Evolutionary conservation across 2,797 vertebrate genomes (phyloP), one percentile per base, ranked within the genome.

Genomic region (Leptatherina wallacei): DNA sequence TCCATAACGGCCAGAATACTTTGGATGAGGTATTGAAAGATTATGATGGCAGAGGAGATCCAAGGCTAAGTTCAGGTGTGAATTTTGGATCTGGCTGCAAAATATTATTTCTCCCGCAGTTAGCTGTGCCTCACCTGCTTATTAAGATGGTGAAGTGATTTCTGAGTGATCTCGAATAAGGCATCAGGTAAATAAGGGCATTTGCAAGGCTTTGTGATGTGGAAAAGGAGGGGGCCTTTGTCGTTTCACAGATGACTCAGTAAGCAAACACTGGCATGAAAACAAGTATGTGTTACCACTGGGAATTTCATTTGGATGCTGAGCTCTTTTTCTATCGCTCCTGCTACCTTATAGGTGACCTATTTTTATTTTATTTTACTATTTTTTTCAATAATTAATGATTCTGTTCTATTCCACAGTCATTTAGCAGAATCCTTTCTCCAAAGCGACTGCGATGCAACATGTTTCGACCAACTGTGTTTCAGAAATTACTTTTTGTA

Each of bases 201-300:
- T 83, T 71, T 75, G 80, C 61, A 61, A 1, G 6, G 52, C 72
- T 70, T 69, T 81, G 49, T 73, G 16, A 65, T 16, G 67, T 67
- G 44, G 52, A 70, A 52, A 36, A 16, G 40, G 57, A 65, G 18
- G 6, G 18, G 7, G 42, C 18, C 69, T 88, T 84, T 87, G 84
- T 85, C 88, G 78, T 76, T 87, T n/a, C 67, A 49, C 54, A 40
- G 75, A 80, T 87, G 75, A 60, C 61, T 65, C 40, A 2, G 63
- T 83, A 71, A 84, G 73, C 55, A 64, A 71, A 59, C 3, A 22
- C 74, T 86, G 78, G 80, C 89, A 82, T 18, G 63, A 75, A 77
- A 83, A 90, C 75, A 66, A 79, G 61, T 8, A 33, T 18, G n/a
- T 49, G 56, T 55, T 73, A 56, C 68, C 73, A 55, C 10, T 76